Conservation (phyloP, 2,797 vertebrate species). For the Oryzias dopingdopingensis region DNA sequence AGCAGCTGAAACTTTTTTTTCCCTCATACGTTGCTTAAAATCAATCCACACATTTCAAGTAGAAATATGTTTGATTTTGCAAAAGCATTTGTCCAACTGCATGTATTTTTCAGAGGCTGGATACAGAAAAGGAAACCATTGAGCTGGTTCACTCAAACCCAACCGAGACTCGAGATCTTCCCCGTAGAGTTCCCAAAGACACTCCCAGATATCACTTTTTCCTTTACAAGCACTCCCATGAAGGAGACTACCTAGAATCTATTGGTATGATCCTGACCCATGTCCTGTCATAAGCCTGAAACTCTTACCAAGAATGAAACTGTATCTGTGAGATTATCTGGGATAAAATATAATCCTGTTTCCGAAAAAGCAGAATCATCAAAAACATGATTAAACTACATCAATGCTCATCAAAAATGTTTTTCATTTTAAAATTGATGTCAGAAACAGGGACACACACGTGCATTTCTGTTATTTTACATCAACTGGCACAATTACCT, state of each 20-base stretch:
- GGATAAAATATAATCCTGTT: background rate
- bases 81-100: constrained; percentile 2
- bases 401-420: too few species aligned
- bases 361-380: too few species aligned
- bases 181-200: constrained; percentile 87
- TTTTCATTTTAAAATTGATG: too few species aligned
- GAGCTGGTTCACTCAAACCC: constrained; percentile 91
- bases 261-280: constrained; percentile 79
- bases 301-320: background rate
- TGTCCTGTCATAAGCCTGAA: constrained; percentile 7
- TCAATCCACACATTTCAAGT: background rate
- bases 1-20: background rate
- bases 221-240: constrained; percentile 93
- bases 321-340: background rate
- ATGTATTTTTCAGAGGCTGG: constrained; percentile 75
- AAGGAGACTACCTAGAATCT: constrained; percentile 92
- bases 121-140: constrained; percentile 90
- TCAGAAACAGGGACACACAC: too few species aligned
- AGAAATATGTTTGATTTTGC: background rate
- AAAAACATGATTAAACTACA: too few species aligned
- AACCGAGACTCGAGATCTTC: constrained; percentile 87
- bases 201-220: constrained; percentile 97
- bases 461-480: too few species aligned
- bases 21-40: background rate
- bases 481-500: too few species aligned